phyloP scores from a whole-genome alignment of 2,888 invertebrate species.

The Torymus tubicola region DNA sequence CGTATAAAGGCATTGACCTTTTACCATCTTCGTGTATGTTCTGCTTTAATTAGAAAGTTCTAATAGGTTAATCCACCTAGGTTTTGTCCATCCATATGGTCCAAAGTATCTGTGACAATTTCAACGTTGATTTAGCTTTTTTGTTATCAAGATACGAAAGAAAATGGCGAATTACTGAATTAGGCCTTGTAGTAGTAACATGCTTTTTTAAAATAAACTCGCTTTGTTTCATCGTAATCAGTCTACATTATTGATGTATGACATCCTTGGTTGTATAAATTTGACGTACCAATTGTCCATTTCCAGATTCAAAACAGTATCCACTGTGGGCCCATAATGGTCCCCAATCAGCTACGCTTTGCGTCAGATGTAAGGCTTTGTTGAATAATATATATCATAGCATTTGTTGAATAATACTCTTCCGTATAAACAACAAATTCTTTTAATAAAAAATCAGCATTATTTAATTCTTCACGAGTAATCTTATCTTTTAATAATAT shows the following conservation, averaged over 20 bases:
- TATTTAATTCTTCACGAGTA: neutral
- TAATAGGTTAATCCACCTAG: neutral
- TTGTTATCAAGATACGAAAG: neutral
- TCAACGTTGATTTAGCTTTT: neutral
- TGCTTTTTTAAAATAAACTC: neutral
- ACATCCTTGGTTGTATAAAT: constrained; percentile 33
- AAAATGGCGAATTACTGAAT: neutral
- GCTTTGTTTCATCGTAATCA: neutral
- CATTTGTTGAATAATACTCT: neutral
- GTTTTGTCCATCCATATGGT: neutral
- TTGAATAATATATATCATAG: neutral
- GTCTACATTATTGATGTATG: constrained; percentile 9
- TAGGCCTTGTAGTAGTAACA: neutral
- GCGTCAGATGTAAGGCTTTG: constrained; percentile 14
- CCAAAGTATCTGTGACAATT: constrained; percentile 9
- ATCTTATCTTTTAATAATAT: constrained; percentile 24
- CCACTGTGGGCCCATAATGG: constrained; percentile 15
- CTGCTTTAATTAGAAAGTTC: neutral
- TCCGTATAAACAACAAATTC: constrained; percentile 33
- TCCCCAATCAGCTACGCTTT: neutral
- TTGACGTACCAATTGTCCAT: constrained; percentile 1
- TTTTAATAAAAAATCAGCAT: constrained; percentile 48
- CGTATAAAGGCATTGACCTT: neutral
- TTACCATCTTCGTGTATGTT: constrained; percentile 8
- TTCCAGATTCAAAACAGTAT: constrained; percentile 27